Evolutionary conservation across 2,113 vertebrate species (phyloP).

Genomic region (Eidolon helvum): DNA sequence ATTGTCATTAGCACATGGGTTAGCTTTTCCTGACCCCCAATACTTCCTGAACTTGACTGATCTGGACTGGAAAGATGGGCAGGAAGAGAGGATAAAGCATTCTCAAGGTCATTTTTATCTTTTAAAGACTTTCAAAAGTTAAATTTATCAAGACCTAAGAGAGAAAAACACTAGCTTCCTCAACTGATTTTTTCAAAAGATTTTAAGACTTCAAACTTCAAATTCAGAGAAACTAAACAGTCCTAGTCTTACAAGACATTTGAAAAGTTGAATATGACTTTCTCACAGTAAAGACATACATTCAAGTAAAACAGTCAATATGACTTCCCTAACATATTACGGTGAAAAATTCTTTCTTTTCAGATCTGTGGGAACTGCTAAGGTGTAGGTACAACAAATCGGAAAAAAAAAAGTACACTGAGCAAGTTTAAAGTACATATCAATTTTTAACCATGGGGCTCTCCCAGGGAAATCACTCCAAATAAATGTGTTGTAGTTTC

Average conservation of each 20-base stretch:
- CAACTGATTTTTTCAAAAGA: neutral
- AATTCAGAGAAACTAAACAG: neutral
- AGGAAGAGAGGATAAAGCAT: neutral
- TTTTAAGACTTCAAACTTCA: neutral
- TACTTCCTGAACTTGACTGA: neutral
- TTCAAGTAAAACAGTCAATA: neutral
- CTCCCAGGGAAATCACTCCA: neutral
- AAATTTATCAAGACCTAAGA: neutral
- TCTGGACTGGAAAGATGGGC: neutral
- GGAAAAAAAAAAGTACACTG: neutral
- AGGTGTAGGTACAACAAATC: neutral
- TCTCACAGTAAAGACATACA: neutral
- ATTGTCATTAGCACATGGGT: neutral
- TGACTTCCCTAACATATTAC: neutral
- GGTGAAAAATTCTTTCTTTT: constrained; percentile 3
- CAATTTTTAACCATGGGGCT: neutral
- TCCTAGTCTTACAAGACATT: neutral
- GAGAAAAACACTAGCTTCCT: neutral
- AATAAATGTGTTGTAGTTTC: neutral
- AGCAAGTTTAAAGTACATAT: neutral
- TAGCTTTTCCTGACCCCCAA: too few relatives aligned
- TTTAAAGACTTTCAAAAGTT: neutral
- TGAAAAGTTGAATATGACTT: neutral
- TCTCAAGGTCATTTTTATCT: neutral
- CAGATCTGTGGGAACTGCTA: neutral